phyloP scores from a whole-genome alignment of 2,797 vertebrate species.

The Epinephelus awoara region DNA sequence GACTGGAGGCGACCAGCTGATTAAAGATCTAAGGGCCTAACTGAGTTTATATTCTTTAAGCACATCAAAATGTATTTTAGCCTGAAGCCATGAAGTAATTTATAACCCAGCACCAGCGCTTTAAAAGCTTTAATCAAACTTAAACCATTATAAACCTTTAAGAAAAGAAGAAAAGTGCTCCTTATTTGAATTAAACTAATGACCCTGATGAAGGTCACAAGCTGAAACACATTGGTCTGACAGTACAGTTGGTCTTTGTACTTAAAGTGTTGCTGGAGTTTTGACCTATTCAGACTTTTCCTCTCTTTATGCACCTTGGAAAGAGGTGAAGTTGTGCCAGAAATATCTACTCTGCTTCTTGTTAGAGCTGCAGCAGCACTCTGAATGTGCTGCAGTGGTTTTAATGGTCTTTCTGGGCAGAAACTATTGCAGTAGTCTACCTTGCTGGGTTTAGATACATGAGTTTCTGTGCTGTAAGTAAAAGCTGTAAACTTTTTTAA shows the following conservation, averaged over 20 bases:
- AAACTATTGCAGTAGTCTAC: not conserved
- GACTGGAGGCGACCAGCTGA: not conserved
- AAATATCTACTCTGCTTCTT: not conserved
- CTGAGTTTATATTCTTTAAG: constrained; percentile 14
- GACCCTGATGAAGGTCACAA: not conserved
- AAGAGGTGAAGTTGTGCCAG: not conserved
- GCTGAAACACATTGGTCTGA: not conserved
- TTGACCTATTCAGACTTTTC: not conserved
- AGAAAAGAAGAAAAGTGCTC: not conserved
- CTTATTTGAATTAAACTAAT: not conserved
- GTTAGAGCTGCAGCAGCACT: not conserved
- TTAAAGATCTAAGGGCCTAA: not conserved
- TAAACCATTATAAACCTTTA: too few relatives aligned
- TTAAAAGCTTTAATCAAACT: not conserved
- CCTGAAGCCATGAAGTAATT: constrained; percentile 1
- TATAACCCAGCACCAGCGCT: not conserved
- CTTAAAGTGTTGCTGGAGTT: not conserved
- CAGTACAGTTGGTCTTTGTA: not conserved
- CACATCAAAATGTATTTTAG: constrained; percentile 20
- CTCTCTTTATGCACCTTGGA: not conserved
- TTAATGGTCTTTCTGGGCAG: not conserved
- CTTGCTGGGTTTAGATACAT: not conserved
- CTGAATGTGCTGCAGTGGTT: not conserved
- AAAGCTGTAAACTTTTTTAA: not conserved
- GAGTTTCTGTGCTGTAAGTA: not conserved